phyloP scores from a whole-genome alignment of 2,888 invertebrate species.

The Lomographa bimaculata region DNA sequence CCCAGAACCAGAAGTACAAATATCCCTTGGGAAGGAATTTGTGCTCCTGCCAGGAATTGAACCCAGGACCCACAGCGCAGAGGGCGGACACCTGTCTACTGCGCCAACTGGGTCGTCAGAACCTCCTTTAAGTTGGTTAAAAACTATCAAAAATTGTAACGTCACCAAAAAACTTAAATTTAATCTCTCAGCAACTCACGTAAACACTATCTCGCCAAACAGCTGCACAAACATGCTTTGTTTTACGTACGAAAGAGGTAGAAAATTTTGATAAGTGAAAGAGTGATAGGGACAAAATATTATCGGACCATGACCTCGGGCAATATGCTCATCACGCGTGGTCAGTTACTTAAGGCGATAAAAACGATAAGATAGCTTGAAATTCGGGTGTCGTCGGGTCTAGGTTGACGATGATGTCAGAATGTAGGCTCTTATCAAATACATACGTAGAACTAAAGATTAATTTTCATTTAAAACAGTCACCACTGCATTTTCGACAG shows the following conservation, averaged over 20 bases:
- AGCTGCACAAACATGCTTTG: constrained; percentile 36
- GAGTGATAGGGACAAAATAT: constrained; percentile 38
- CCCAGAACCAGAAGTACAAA: too few relatives aligned
- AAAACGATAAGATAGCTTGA: constrained; percentile 50
- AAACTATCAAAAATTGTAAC: too few relatives aligned
- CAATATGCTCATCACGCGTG: constrained; percentile 57
- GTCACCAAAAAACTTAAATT: neutral
- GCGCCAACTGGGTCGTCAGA: too few relatives aligned
- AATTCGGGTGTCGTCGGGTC: constrained; percentile 36
- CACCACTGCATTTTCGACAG: too few relatives aligned
- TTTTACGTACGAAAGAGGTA: constrained; percentile 31
- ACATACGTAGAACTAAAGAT: too few relatives aligned
- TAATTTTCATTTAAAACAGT: too few relatives aligned
- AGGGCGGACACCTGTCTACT: too few relatives aligned
- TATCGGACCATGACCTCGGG: constrained; percentile 65
- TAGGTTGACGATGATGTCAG: constrained; percentile 22
- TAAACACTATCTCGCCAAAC: constrained; percentile 20
- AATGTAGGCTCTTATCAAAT: too few relatives aligned
- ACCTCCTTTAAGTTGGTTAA: too few relatives aligned
- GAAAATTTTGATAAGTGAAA: constrained; percentile 2
- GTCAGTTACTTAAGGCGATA: constrained; percentile 57
- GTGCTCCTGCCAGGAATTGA: too few relatives aligned
- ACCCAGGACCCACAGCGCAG: too few relatives aligned
- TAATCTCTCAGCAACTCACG: constrained; percentile 7
- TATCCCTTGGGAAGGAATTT: too few relatives aligned